Evolutionary conservation across 2,888 invertebrate species (phyloP), one percentile per base, ranked within the genome.

Genomic region (Drosophila colorata): DNA sequence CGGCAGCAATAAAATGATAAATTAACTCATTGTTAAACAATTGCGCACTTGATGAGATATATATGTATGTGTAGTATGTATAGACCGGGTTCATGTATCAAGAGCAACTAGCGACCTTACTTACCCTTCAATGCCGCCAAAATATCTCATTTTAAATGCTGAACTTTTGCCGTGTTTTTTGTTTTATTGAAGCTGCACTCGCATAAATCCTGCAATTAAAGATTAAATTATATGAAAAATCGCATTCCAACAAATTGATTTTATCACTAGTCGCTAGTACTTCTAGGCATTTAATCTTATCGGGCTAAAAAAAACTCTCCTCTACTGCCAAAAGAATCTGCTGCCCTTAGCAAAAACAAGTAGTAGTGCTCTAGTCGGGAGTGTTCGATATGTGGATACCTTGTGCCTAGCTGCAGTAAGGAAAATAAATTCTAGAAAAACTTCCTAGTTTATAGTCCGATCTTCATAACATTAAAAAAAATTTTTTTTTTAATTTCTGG

Each of bases 81-180:
- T 51, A 67, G 35, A 41, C 40, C 33, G 46, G 46, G 64, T 59
- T 59, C 37, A 52, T 52, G 9, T 58, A 59, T 69, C 40, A 52
- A 55, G 55, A 61, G 40, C 43, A 52, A 59, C 33, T 48, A 65
- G 44, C 63, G 37, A 64, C 63, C 58, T 69, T 41, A 82, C 90
- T 88, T 81, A 91, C 91, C 91, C 91, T 81, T 91, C 91, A 77
- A 91, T 80, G 46, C 91, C 91, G 43, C 91, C 91, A 59, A 90
- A 91, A 78, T 87, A 90, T 74, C 69, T 86, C 91, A 91, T 91
- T 74, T 52, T 65, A 41, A 33, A 40, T 52, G 52, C 37, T 58
- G 13, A 46, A 38, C 28, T 73, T 68, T 43, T 35, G 28, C 18
- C 18, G 41, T 51, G 23, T 61, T 35, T 16, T 51, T 47, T 33